Base-by-base conservation (phyloP, 2,888 invertebrate species). In the Ormyrus pomaceus region DNA sequence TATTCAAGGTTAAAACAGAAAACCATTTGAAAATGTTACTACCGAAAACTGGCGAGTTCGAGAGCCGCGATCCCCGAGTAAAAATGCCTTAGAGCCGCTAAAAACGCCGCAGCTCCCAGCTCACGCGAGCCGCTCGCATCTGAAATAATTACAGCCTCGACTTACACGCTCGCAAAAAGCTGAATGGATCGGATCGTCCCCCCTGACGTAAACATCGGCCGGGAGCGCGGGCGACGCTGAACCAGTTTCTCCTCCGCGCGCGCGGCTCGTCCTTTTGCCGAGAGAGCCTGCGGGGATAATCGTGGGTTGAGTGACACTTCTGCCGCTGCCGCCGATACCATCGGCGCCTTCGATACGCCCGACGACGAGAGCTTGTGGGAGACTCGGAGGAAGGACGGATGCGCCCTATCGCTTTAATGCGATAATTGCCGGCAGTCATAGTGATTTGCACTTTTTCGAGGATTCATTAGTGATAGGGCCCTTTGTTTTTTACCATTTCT, bases 131-230 rank as follows among this genome's bases (percentile, higher is more conserved):
- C 34, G 34, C 34, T 34, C 34, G 34, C 53, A 7, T 53, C 53
- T 58, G 10, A 19, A 66, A 70, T 70, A 70, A 70, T 56, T 70
- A 70, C 53, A 68, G 45, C 6, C 45, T 19, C n/a, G 45, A 9
- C 34, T 53, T 66, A 11, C 51, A 34, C 34, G 34, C 34, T 34
- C 34, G 34, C 34, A 34, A 56, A 56, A 56, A 56, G 6, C 6
- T 13, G 56, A 56, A 56, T 13, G 56, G 56, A 56, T 34, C 34
- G 34, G 34, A 34, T 34, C 34, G 34, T 73, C 19, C 51, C n/a
- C 64, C 34, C 64, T 34, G 74, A 69, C 80, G 68, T 80, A 79
- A 80, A 80, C 82, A 80, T 77, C 77, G 75, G 68, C 68, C 70
- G 56, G 56, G 75, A 61, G 61, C 62, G 64, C 69, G 19, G n/a